Evolutionary conservation across 2,797 vertebrate species (phyloP), one percentile per base, ranked within the genome.

Genomic region (Mormyrops attenuatus): DNA sequence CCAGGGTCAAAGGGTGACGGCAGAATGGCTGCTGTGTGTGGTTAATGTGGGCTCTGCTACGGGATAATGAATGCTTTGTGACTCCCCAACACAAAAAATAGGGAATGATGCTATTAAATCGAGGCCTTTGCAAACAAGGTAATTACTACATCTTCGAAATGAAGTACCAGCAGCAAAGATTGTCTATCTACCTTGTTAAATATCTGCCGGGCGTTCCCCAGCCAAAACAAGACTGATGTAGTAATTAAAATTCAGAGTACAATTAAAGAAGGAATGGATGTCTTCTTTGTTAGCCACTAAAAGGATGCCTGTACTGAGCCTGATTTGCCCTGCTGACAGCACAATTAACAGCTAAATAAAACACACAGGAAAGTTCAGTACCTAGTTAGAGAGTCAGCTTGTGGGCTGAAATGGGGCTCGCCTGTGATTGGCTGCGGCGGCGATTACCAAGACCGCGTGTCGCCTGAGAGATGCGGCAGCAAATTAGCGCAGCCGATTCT

Each of bases 131-230:
- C 95, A 96, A 95, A 95, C 96, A 95, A 96, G 95, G 96, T 95
- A 94, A 95, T 89, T 82, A 89, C 88, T 95, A 20, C 80, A 84
- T 95, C 94, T 96, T 84, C 95, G 95, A 94, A 95, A 96, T 96
- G 94, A 95, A 93, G 95, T 96, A 95, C 93, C 94, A 95, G 96
- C 95, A 57, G 26, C 95, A 96, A 95, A 95, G 95, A 96, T 96
- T 97, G 96, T 95, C 95, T 96, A 96, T 96, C 96, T 96, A 96
- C 96, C 96, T 96, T 97, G 96, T 96, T 96, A 96, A 95, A 96
- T 96, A 96, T 95, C 96, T 96, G 96, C 95, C 94, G 95, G 96
- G 96, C 95, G 96, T 95, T 95, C 96, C 96, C 96, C 96, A 95
- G 92, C 92, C 95, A 96, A 96, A 95, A 95, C 94, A 95, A 96